phyloP scores from a whole-genome alignment of 2,797 vertebrate species.

The Crenuchus spilurus region DNA sequence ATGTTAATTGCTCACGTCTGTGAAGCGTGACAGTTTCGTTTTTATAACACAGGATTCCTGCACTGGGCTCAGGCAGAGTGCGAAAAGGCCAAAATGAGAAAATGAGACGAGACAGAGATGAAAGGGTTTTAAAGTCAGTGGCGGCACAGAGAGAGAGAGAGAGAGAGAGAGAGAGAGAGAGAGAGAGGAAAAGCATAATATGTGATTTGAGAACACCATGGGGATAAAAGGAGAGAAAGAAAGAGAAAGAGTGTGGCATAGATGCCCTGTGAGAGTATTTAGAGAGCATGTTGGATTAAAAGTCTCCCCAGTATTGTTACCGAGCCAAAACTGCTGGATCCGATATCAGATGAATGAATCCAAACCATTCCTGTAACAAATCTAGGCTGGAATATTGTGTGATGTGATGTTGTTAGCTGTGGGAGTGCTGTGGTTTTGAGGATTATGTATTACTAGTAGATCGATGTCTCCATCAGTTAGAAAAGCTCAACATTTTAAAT shows the following conservation, averaged over 20 bases:
- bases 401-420: too few relatives aligned
- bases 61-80: slow-evolving; percentile 25
- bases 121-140: slow-evolving; percentile 34
- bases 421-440: too few relatives aligned
- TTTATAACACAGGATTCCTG: slow-evolving; percentile 35
- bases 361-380: too few relatives aligned
- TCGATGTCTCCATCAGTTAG: too few relatives aligned
- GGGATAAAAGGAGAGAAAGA: neutral
- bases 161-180: slow-evolving; percentile 16
- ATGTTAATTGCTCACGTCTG: slow-evolving; percentile 48
- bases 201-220: too few relatives aligned
- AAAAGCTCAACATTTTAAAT: too few relatives aligned
- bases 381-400: too few relatives aligned
- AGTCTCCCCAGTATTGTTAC: too few relatives aligned
- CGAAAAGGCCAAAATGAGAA: slow-evolving; percentile 20
- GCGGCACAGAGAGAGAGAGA: neutral
- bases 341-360: too few relatives aligned
- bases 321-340: too few relatives aligned
- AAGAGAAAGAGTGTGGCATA: slow-evolving; percentile 60
- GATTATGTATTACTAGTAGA: too few relatives aligned
- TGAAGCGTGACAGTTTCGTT: slow-evolving; percentile 37
- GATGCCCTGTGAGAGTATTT: slow-evolving; percentile 16
- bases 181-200: neutral
- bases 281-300: slow-evolving; percentile 30
- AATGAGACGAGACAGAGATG: slow-evolving; percentile 42